phyloP scores from a whole-genome alignment of 2,888 invertebrate genomes.

The Eristalis arbustorum region DNA sequence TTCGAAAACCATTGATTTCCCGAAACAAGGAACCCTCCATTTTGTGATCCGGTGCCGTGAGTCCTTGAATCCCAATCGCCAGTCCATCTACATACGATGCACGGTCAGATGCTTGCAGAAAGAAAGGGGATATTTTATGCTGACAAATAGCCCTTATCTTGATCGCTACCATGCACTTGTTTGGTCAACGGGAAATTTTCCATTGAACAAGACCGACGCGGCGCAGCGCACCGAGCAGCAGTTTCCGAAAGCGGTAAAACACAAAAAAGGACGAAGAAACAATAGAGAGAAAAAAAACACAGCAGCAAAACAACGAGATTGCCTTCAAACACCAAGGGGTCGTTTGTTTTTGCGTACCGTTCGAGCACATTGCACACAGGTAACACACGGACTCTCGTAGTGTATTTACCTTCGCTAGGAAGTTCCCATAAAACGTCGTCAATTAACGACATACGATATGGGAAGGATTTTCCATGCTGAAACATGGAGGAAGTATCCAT shows the following conservation, averaged over 20 bases:
- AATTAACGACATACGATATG: constrained; percentile 54
- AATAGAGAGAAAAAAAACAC: constrained; percentile 45
- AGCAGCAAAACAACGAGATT: constrained; percentile 32
- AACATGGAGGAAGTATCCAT: constrained; percentile 51
- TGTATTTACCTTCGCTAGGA: constrained; percentile 36
- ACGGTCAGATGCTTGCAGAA: constrained; percentile 11
- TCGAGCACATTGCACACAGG: constrained; percentile 47
- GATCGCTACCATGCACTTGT: constrained; percentile 56
- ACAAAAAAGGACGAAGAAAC: constrained; percentile 50
- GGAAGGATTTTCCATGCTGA: constrained; percentile 31
- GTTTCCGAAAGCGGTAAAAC: constrained; percentile 50
- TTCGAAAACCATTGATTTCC: not conserved
- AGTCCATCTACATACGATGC: not conserved
- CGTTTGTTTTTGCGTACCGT: constrained; percentile 56
- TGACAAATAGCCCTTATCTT: constrained; percentile 64
- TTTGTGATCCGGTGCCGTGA: not conserved
- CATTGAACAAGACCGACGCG: constrained; percentile 36
- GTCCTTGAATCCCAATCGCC: not conserved
- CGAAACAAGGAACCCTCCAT: not conserved
- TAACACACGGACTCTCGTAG: constrained; percentile 10
- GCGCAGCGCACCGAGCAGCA: not conserved
- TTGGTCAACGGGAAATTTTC: constrained; percentile 59
- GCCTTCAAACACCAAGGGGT: constrained; percentile 51
- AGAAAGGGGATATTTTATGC: constrained; percentile 35
- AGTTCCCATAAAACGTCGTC: constrained; percentile 51